Conservation (phyloP, 2,888 invertebrate species). For the Eupeodes latifasciatus region DNA sequence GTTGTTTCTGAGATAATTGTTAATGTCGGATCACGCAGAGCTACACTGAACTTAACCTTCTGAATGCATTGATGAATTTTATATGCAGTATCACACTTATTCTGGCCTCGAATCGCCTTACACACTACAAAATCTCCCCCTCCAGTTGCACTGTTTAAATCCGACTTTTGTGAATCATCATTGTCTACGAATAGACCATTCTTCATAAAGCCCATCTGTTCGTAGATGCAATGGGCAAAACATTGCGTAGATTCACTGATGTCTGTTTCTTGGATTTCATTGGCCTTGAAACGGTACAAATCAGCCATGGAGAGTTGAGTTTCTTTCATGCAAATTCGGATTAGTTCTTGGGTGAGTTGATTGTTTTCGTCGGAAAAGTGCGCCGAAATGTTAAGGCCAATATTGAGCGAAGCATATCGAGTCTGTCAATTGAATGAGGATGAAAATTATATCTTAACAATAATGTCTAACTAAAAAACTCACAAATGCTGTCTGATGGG, state of each 20-base stretch:
- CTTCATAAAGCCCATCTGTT: slow-evolving; percentile 79
- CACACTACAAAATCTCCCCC: slow-evolving; percentile 51
- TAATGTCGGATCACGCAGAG: slow-evolving; percentile 27
- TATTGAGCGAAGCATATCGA: slow-evolving; percentile 51
- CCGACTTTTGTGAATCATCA: slow-evolving; percentile 78
- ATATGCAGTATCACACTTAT: slow-evolving; percentile 81
- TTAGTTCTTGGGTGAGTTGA: slow-evolving; percentile 76
- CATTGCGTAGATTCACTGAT: slow-evolving; percentile 80
- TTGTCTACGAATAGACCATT: slow-evolving; percentile 79
- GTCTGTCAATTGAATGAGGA: slow-evolving; percentile 2
- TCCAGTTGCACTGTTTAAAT: slow-evolving; percentile 54
- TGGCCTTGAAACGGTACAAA: slow-evolving; percentile 78
- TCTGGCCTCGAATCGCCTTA: slow-evolving; percentile 75
- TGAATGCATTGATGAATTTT: slow-evolving; percentile 79
- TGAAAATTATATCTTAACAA: neutral
- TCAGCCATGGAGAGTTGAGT: slow-evolving; percentile 81
- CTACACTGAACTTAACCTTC: slow-evolving; percentile 57
- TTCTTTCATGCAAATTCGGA: slow-evolving; percentile 79
- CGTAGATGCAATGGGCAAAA: slow-evolving; percentile 80
- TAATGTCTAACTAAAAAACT: neutral
- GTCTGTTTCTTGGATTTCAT: slow-evolving; percentile 59
- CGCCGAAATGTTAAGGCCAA: slow-evolving; percentile 57
- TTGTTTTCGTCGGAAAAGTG: slow-evolving; percentile 54
- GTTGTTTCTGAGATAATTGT: slow-evolving; percentile 30
- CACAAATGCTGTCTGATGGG: slow-evolving; percentile 47